Evolutionary conservation across 2,797 vertebrate genomes (phyloP).

Genomic region (Sebastes vulpes): DNA sequence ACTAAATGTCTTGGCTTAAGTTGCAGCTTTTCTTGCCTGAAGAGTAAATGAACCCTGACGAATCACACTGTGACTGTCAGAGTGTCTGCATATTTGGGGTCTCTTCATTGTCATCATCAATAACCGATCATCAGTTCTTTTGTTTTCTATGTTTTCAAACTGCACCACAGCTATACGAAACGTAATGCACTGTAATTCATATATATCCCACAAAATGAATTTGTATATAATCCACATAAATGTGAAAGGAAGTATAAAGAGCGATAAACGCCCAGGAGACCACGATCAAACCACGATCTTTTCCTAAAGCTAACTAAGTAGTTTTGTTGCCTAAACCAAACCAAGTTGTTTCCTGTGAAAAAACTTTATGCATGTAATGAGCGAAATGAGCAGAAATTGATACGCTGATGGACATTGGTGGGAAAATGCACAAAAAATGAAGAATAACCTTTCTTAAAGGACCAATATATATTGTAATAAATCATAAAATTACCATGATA

Average conservation of each 20-base stretch:
- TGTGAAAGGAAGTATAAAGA: no score
- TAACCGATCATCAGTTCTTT: not conserved
- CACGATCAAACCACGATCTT: no score
- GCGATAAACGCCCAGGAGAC: no score
- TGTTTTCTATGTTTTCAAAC: not conserved
- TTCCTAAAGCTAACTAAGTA: no score
- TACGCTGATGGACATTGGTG: not conserved
- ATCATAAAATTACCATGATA: not conserved
- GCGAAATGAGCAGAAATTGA: not conserved
- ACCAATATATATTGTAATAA: not conserved
- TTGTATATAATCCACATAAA: no score
- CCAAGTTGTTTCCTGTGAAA: not conserved
- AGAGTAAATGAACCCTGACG: constrained; percentile 28
- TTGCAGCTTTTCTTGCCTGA: constrained; percentile 1
- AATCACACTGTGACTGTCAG: constrained; percentile 13
- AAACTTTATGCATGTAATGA: not conserved
- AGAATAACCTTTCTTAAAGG: not conserved
- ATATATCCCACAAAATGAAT: not conserved
- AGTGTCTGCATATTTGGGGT: not conserved
- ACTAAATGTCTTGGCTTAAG: constrained; percentile 35
- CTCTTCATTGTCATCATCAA: constrained; percentile 22
- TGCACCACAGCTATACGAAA: not conserved
- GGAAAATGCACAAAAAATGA: not conserved
- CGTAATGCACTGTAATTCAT: not conserved
- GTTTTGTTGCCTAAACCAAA: no score